Evolutionary conservation across 1,140 invertebrate species (phyloP).

Genomic region (Sycobia sp.): DNA sequence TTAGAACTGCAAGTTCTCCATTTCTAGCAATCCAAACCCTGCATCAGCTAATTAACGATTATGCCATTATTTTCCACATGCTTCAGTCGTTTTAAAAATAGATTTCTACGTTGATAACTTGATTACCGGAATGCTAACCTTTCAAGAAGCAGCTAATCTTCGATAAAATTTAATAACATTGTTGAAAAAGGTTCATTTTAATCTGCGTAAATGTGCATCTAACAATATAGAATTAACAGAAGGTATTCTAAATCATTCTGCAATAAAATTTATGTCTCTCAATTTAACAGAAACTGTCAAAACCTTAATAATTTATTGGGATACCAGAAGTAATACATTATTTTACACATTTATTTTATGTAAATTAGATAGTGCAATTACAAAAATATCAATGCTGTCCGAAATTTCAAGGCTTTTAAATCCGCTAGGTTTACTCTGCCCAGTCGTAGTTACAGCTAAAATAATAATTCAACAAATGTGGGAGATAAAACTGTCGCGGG

Average conservation of each 20-base stretch:
- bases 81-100: conserved; percentile 38
- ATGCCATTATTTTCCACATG: conserved; percentile 32
- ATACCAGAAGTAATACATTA: no score
- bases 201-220: no score
- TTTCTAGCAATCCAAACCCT: conserved; percentile 42
- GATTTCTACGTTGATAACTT: conserved; percentile 59
- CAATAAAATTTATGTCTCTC: no score
- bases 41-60: conserved; percentile 41
- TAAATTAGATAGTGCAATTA: no score
- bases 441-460: not conserved
- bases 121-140: conserved; percentile 43
- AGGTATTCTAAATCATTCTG: no score
- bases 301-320: no score
- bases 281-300: no score
- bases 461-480: not conserved
- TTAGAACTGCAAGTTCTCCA: conserved; percentile 30
- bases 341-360: no score
- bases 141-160: no score
- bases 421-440: not conserved
- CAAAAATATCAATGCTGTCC: not conserved
- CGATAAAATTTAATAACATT: no score
- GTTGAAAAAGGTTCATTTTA: no score
- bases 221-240: no score
- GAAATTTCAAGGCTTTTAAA: not conserved
- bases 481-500: not conserved